Evolutionary conservation across 2,888 invertebrate species (phyloP).

Genomic region (Bombylius major): DNA sequence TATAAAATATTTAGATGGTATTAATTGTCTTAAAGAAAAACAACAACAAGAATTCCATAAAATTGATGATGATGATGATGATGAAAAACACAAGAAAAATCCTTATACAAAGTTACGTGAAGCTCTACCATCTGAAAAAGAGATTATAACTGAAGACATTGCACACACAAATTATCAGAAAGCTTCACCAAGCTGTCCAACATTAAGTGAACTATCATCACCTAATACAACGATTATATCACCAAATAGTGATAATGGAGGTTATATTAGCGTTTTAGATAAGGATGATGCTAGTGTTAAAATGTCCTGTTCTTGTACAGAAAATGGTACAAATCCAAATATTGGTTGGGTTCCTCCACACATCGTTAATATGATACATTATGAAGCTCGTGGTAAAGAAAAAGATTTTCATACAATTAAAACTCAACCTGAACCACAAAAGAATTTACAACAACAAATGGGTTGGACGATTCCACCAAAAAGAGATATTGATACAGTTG

Average conservation of each 20-base stretch:
- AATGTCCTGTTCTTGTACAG: background rate
- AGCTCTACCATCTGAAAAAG: background rate
- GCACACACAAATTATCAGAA: background rate
- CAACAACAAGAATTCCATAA: background rate
- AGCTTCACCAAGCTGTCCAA: conserved; percentile 21
- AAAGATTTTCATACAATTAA: conserved; percentile 6
- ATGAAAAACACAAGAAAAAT: background rate
- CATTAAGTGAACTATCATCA: conserved; percentile 21
- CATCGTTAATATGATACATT: conserved; percentile 10
- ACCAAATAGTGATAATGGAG: too few species aligned
- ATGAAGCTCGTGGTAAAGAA: conserved; percentile 15
- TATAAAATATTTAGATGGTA: background rate
- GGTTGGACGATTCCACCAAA: conserved; percentile 25
- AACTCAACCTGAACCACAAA: conserved; percentile 16
- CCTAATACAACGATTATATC: background rate
- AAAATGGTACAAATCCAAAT: background rate
- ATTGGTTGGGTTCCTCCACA: conserved; percentile 11
- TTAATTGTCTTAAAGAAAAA: background rate
- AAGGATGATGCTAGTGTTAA: background rate
- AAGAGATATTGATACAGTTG: conserved; percentile 30
- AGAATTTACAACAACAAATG: conserved; percentile 11
- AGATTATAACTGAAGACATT: background rate
- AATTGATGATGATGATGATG: background rate
- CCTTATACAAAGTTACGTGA: background rate
- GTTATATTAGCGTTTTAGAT: background rate